Evolutionary conservation across 2,888 invertebrate genomes (phyloP), one percentile per base, ranked within the genome.

Genomic region (Automeris io): DNA sequence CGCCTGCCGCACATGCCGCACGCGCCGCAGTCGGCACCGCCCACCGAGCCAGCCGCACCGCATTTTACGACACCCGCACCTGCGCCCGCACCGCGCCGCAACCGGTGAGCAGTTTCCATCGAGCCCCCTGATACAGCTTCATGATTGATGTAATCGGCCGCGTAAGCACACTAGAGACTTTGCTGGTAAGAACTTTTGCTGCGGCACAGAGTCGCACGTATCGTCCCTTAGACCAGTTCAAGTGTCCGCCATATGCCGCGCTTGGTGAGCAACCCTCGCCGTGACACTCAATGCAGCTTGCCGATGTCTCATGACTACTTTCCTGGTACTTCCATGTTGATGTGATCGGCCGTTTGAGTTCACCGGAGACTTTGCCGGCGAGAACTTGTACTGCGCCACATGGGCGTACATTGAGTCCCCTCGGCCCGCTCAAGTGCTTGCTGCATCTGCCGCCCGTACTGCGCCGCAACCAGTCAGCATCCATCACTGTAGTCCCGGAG

Each of bases 1-100:
- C 83, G 89, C 18, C 85, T 88, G 23, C 57, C 47, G 40, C 62
- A 41, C 39, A 41, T 43, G 21, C 51, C 47, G 40, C 57, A 35
- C 41, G 57, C 54, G 18, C 62, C 63, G 4, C 58, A 51, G 29
- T 26, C 57, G 6, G 55, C 61, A 31, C 64, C 55, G 35, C 46
- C 57, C 7, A 46, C 61, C 37, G 39, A 67, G n/a, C 56, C 63
- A 3, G 61, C 61, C 19, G 43, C 61, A 5, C 43, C 57, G 18
- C 45, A 29, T n/a, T 29, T 29, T 16, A 5, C 29, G n/a, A n/a
- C 29, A 0, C 13, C 50, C 6, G 39, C 54, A 11, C 60, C 57
- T 24, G 45, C 49, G 32, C 58, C 64, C n/a, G 57, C 60, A 25
- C 54, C 64, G 2, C 54, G 77, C 4, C 68, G 69, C 42, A 70